These are phyloP conservation scores for Lepidonotus clava DNA, from an alignment of 2,888 invertebrate species.

Conservation along the genomic window DNA sequence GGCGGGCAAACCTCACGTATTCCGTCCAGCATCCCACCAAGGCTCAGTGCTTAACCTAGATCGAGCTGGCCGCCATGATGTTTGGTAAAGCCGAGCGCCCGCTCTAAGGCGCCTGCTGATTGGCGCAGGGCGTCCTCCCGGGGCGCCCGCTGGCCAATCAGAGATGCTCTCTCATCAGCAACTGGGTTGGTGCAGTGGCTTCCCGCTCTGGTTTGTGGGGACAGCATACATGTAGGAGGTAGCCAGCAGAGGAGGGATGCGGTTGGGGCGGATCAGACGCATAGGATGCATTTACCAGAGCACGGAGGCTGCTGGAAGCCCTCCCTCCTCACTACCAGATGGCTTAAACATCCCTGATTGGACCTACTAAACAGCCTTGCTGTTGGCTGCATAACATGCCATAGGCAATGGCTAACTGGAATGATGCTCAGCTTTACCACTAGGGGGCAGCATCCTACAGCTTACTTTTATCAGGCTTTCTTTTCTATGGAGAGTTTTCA, in stretches of 20 bases:
- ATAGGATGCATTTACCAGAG: no score
- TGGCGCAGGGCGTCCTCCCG: background rate
- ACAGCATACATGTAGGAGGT: background rate
- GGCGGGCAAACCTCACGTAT: background rate
- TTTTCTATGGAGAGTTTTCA: no score
- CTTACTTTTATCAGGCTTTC: no score
- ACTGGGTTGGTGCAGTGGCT: slow-evolving; percentile 19
- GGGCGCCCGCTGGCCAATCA: slow-evolving; percentile 17
- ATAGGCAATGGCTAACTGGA: no score
- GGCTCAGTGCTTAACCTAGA: slow-evolving; percentile 39
- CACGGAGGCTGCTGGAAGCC: no score
- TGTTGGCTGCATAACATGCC: no score
- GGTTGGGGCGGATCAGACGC: background rate
- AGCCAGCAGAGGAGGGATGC: background rate
- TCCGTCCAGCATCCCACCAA: slow-evolving; percentile 19
- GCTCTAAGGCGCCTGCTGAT: background rate
- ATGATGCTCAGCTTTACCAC: no score
- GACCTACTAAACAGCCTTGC: no score
- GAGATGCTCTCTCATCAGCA: background rate
- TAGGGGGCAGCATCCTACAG: no score
- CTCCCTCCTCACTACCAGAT: no score
- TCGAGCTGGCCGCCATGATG: slow-evolving; percentile 43
- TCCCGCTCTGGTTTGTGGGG: background rate
- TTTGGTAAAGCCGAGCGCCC: slow-evolving; percentile 6
- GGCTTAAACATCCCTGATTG: no score